Conservation (phyloP, 2,888 invertebrate genomes). For the Phyllotreta cruciferae region DNA sequence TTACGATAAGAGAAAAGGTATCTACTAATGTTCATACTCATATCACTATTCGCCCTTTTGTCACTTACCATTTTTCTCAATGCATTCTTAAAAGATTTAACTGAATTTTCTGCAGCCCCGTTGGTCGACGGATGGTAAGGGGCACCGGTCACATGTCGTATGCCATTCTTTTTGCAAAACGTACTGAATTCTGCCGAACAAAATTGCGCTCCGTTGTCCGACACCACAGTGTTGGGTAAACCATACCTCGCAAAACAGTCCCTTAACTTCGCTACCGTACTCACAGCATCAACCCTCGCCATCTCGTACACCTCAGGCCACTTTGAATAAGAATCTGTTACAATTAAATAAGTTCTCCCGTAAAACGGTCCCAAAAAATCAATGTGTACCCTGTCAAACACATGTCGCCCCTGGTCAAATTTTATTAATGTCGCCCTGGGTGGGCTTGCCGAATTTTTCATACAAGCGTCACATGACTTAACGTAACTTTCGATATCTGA, state of each 20-base stretch:
- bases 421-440: conserved; percentile 29
- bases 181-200: conserved; percentile 42
- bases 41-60: neutral
- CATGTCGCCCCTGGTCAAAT: conserved; percentile 27
- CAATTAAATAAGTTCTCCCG: conserved; percentile 31
- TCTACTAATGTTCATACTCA: neutral
- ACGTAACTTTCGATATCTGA: conserved; percentile 40
- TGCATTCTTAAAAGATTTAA: conserved; percentile 20
- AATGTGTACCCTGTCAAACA: conserved; percentile 36
- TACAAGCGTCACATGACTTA: conserved; percentile 43
- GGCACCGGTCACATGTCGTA: conserved; percentile 35
- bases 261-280: conserved; percentile 14
- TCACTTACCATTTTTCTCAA: conserved; percentile 14
- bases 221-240: conserved; percentile 39
- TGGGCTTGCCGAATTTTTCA: conserved; percentile 27
- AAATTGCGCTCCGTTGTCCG: conserved; percentile 45
- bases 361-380: conserved; percentile 40
- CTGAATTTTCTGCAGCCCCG: conserved; percentile 19
- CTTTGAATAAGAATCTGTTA: conserved; percentile 40
- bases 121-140: conserved; percentile 22
- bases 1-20: conserved; percentile 18
- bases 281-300: conserved; percentile 9
- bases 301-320: conserved; percentile 38
- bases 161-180: conserved; percentile 41
- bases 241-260: conserved; percentile 18